Evolutionary conservation across 2,113 vertebrate genomes (phyloP).

Genomic region (Burhinus bistriatus): DNA sequence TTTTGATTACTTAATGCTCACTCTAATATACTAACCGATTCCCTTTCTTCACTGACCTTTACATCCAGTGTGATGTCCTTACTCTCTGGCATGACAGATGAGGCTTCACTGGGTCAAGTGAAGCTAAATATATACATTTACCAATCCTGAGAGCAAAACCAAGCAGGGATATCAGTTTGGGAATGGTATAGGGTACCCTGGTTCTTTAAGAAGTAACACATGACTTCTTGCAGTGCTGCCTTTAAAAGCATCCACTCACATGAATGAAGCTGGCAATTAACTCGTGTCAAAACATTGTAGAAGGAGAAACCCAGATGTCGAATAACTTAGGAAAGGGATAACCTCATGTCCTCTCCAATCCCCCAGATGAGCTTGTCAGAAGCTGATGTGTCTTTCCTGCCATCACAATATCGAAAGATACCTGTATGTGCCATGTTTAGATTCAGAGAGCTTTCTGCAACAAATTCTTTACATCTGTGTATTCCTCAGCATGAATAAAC

Average conservation of each 20-base stretch:
- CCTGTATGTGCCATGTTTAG: background rate
- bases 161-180: conserved; percentile 12
- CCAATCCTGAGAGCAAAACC: background rate
- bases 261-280: conserved; percentile 68
- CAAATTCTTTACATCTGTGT: background rate
- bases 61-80: background rate
- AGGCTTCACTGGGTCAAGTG: background rate
- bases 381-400: conserved; percentile 4
- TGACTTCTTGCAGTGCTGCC: conserved; percentile 21
- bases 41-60: background rate
- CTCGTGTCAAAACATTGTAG: conserved; percentile 62
- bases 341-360: conserved; percentile 47
- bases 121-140: background rate
- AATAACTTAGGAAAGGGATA: conserved; percentile 60
- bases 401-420: conserved; percentile 11
- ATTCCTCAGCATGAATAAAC: background rate
- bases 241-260: conserved; percentile 50
- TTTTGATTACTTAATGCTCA: conserved; percentile 1
- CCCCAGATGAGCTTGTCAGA: conserved; percentile 45
- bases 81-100: conserved; percentile 7
- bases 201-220: conserved; percentile 35
- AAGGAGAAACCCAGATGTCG: conserved; percentile 54
- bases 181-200: background rate
- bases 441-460: conserved; percentile 11
- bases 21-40: background rate